phyloP scores from a whole-genome alignment of 2,797 vertebrate genomes.

The Trachops cirrhosus region DNA sequence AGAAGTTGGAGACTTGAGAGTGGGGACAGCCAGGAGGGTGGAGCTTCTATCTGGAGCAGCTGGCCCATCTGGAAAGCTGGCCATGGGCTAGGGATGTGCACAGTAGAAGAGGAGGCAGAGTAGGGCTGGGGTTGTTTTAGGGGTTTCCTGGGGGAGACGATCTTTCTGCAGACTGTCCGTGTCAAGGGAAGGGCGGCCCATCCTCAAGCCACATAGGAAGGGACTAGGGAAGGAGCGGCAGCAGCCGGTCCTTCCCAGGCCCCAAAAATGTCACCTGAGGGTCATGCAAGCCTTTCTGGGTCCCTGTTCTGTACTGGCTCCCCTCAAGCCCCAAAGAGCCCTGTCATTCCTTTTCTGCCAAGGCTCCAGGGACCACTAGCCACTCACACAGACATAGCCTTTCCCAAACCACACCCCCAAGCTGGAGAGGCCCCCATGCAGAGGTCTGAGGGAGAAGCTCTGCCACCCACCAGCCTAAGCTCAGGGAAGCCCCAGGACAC shows the following conservation, averaged over 20 bases:
- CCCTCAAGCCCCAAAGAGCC: neutral
- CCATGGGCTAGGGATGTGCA: rapidly evolving
- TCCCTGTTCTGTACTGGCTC: neutral
- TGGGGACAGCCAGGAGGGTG: neutral
- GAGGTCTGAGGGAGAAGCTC: neutral
- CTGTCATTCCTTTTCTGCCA: neutral
- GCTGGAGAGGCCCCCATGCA: neutral
- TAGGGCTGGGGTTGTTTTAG: neutral
- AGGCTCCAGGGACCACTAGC: neutral
- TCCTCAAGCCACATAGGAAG: neutral
- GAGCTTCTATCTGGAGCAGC: neutral
- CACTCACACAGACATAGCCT: neutral
- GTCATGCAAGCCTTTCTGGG: neutral
- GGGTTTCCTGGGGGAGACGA: neutral
- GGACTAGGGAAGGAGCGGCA: neutral
- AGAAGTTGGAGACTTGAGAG: neutral
- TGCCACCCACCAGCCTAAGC: neutral
- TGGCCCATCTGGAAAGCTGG: neutral
- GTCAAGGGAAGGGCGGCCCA: neutral
- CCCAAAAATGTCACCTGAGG: neutral
- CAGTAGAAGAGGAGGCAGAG: neutral
- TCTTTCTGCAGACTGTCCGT: neutral
- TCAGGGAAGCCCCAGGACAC: neutral
- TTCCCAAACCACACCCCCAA: neutral
- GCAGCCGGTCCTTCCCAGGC: neutral